These are phyloP conservation scores for Drosophila nannoptera DNA, from an alignment of 1,140 invertebrate genomes.

Conservation along the genomic window DNA sequence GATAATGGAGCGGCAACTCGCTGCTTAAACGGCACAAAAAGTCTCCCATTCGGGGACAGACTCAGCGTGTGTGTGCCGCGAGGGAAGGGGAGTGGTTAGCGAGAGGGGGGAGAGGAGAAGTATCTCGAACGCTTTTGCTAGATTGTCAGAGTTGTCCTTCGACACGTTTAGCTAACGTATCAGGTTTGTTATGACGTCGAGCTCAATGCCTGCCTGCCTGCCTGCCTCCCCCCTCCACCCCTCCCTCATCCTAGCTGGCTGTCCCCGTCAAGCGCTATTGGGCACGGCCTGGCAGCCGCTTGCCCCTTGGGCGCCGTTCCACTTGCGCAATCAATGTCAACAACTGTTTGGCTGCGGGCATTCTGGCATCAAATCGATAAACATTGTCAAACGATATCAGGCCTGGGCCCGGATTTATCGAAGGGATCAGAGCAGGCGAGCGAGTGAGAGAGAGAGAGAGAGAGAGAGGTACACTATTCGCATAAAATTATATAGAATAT, in stretches of 20 bases:
- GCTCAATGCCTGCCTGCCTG: slow-evolving; percentile 22
- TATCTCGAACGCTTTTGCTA: neutral
- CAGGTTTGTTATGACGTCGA: slow-evolving; percentile 25
- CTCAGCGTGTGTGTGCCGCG: no score
- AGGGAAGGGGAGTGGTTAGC: no score
- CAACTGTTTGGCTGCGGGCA: neutral
- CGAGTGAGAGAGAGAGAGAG: neutral
- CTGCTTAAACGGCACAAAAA: slow-evolving; percentile 14
- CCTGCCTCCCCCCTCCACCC: neutral
- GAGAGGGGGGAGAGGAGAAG: no score
- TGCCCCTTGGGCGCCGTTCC: slow-evolving; percentile 7
- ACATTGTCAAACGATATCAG: slow-evolving; percentile 22
- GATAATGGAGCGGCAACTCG: slow-evolving; percentile 2
- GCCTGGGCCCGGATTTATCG: no score
- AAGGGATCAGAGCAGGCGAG: neutral
- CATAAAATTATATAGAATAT: neutral
- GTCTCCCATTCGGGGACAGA: slow-evolving; percentile 7
- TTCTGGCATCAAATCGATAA: slow-evolving; percentile 22
- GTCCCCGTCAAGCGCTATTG: slow-evolving; percentile 11
- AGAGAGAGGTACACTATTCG: neutral
- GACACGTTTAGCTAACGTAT: slow-evolving; percentile 4
- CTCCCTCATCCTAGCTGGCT: neutral
- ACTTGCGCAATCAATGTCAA: slow-evolving; percentile 11
- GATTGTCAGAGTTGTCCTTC: slow-evolving; percentile 5
- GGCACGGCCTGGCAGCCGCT: neutral